Base-by-base conservation (phyloP, 2,797 vertebrate species). In the Pempheris klunzingeri region DNA sequence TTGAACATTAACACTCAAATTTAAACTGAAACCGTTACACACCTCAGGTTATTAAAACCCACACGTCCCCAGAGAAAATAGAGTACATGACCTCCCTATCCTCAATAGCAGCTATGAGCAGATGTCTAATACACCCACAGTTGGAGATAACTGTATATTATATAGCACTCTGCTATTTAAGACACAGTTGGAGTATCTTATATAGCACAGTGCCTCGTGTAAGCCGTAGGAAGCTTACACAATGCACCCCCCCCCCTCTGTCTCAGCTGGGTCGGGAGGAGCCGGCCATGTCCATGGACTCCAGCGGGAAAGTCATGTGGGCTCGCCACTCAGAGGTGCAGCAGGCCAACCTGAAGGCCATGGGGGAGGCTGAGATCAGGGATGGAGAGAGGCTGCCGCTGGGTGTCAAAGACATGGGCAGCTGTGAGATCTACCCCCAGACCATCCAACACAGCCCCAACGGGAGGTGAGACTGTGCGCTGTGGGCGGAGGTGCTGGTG, bases 251-350 rank as follows among this genome's bases (percentile, higher is more conserved):
- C 24, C 34, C 28, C 18, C 36, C n/a, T 15, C 24, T 26, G 20
- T n/a, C 46, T 65, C 84, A 99, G 97, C 94, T 98, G 80, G 97
- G 97, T 43, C 96, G 97, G 49, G 97, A 98, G 87, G 97, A 99
- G 73, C 97, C 97, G 24, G 97, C 97, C 78, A 97, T 99, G 97
- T 98, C 97, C 68, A 99, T 99, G 97, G 97, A 99, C 90, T 92
- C 96, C 87, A 98, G 94, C 66, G 97, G 97, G 54, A 99, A 98
- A 93, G 97, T 99, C 44, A 97, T 99, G 90, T 98, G 97, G 97
- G 97, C 97, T 63, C 97, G 95, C 28, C 97, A 99, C 90, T 97
- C 96, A 0, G 97, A 99, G 90, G 94, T 99, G 39, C 97, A 99
- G 18, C 97, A 98, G 92, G 97, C 97, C 68, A 99, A 99, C 90